Conservation (phyloP, 92 coral and sea anemone genomes). For the Phenganax marumi region DNA sequence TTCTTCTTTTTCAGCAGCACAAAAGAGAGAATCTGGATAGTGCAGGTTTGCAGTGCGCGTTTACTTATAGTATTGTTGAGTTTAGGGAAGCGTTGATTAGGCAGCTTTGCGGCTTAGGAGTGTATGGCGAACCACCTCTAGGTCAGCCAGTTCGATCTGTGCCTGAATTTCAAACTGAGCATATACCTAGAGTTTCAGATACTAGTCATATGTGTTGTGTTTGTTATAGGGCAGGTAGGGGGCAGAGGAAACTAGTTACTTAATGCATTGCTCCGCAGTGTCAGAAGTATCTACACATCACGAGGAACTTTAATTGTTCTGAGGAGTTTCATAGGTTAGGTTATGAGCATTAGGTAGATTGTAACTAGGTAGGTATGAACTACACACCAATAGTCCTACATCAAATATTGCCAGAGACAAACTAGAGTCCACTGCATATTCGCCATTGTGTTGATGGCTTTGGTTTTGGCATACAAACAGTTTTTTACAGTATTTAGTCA, state of each 20-base stretch:
- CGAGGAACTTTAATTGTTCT: background rate
- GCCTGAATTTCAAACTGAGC: slow-evolving; percentile 1
- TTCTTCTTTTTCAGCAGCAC: slow-evolving; percentile 46
- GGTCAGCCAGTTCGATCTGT: background rate
- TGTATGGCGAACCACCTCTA: slow-evolving; percentile 41
- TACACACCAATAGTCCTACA: too few relatives aligned
- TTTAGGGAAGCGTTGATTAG: slow-evolving; percentile 46
- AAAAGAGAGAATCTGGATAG: slow-evolving; percentile 30
- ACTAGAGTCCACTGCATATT: too few relatives aligned
- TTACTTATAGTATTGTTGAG: slow-evolving; percentile 45
- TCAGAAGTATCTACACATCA: background rate
- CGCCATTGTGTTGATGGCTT: too few relatives aligned
- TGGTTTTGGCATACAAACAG: too few relatives aligned
- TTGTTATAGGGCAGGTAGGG: slow-evolving; percentile 28
- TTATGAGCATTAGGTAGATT: too few relatives aligned
- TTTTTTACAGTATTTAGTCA: too few relatives aligned
- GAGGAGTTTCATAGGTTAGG: background rate
- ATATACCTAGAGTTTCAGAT: slow-evolving; percentile 38
- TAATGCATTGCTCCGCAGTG: slow-evolving; percentile 36
- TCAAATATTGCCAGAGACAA: too few relatives aligned
- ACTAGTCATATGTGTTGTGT: slow-evolving; percentile 46
- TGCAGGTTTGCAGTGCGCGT: slow-evolving; percentile 24
- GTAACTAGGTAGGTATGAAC: too few relatives aligned
- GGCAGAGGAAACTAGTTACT: background rate
- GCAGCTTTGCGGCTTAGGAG: slow-evolving; percentile 47